Conservation (phyloP, 2,888 invertebrate species). For the Trypoxylon attenuatum region DNA sequence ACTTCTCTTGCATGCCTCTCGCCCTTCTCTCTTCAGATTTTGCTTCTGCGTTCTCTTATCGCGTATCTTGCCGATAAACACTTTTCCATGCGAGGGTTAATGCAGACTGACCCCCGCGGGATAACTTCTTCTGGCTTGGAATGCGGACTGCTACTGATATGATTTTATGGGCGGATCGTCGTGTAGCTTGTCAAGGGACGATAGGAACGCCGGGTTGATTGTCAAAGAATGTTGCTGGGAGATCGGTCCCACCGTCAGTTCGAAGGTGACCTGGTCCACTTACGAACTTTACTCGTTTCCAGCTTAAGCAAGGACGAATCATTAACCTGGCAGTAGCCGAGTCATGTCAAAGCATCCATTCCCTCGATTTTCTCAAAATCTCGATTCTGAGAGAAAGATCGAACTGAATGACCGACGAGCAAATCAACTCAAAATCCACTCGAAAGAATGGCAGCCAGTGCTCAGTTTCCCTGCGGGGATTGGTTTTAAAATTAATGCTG, state of each 20-base stretch:
- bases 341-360: too few species aligned
- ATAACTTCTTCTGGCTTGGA: not conserved
- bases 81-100: conserved; percentile 17
- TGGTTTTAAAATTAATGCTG: conserved; percentile 70
- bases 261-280: too few species aligned
- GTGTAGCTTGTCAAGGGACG: not conserved
- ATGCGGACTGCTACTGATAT: conserved; percentile 5
- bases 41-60: conserved; percentile 40
- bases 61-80: conserved; percentile 19
- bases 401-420: too few species aligned
- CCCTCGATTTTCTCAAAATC: too few species aligned
- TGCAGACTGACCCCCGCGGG: conserved; percentile 5
- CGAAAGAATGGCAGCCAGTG: conserved; percentile 65
- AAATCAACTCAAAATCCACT: too few species aligned
- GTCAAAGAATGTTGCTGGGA: not conserved
- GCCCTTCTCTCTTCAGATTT: conserved; percentile 14
- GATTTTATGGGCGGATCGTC: not conserved
- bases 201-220: not conserved
- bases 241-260: too few species aligned
- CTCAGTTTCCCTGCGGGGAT: conserved; percentile 62
- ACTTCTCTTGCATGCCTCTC: conserved; percentile 41
- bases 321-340: too few species aligned
- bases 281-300: too few species aligned
- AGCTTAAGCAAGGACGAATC: too few species aligned
- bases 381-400: too few species aligned